phyloP scores from a whole-genome alignment of 2,113 vertebrate genomes.

The Platycercus adscitus region DNA sequence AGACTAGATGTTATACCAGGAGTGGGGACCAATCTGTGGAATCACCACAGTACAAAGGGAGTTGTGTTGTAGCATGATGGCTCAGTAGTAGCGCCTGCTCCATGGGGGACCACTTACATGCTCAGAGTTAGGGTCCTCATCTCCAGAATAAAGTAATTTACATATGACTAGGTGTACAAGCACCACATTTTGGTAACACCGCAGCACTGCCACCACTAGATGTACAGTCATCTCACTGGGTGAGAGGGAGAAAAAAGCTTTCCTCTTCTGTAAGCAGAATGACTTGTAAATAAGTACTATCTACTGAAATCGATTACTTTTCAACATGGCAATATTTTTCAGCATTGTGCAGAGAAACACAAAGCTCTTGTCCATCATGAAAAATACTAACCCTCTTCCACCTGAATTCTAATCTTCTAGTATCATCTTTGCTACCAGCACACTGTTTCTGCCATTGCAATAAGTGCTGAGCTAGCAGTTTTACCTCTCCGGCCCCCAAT shows the following conservation, averaged over 20 bases:
- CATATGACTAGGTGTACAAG: background rate
- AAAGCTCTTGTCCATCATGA: background rate
- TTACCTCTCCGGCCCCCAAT: background rate
- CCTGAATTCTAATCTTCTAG: background rate
- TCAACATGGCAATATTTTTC: background rate
- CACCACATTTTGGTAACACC: background rate
- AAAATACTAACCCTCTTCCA: background rate
- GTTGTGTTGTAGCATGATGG: background rate
- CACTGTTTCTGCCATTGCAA: background rate
- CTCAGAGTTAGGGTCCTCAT: background rate
- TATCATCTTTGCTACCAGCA: background rate
- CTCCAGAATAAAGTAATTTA: background rate
- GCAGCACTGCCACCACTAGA: background rate
- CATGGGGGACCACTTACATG: background rate
- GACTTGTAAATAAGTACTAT: background rate
- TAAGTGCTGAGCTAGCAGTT: background rate
- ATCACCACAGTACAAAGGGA: background rate
- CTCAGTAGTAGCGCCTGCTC: background rate
- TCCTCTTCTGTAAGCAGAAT: background rate
- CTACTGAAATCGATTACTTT: background rate
- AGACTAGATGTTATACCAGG: background rate
- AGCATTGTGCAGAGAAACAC: background rate
- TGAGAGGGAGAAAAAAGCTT: background rate
- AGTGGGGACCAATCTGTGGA: background rate
- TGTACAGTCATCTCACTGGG: rapidly evolving